Evolutionary conservation across 1,140 invertebrate genomes (phyloP).

Genomic region (Drosophila kohkoa): DNA sequence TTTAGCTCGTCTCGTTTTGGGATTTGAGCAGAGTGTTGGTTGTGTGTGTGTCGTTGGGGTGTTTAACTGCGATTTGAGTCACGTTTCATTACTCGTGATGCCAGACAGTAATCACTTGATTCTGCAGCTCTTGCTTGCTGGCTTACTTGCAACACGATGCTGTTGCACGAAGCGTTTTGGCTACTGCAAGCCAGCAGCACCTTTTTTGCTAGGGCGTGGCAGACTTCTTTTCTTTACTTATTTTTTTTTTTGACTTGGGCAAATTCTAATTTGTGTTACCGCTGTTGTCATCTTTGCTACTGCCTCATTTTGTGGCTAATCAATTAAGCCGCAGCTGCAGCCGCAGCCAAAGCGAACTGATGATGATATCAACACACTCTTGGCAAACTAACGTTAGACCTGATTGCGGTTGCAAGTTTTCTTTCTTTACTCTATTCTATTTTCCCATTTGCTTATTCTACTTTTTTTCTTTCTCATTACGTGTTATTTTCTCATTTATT

Average conservation of each 20-base stretch:
- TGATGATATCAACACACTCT: constrained; percentile 5
- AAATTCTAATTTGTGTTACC: constrained; percentile 65
- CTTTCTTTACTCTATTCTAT: background rate
- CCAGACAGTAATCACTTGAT: constrained; percentile 82
- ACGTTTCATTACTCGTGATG: constrained; percentile 83
- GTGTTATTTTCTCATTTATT: constrained; percentile 6
- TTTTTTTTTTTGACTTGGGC: constrained; percentile 4
- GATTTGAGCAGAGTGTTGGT: constrained; percentile 53
- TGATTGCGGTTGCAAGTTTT: constrained; percentile 30
- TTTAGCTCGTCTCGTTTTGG: constrained; percentile 61
- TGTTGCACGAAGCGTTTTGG: constrained; percentile 29
- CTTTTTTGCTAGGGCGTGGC: constrained; percentile 40
- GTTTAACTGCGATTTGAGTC: constrained; percentile 83
- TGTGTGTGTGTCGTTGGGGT: constrained; percentile 52
- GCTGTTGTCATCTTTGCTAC: constrained; percentile 57
- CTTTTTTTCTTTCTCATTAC: background rate
- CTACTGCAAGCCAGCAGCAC: constrained; percentile 34
- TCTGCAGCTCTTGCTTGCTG: constrained; percentile 57
- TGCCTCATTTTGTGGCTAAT: constrained; percentile 64
- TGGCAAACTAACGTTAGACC: constrained; percentile 3
- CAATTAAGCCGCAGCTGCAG: constrained; percentile 61
- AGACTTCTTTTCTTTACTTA: constrained; percentile 1
- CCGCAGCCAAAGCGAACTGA: background rate
- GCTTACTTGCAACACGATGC: constrained; percentile 31
- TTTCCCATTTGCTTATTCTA: background rate